Base-by-base conservation (phyloP, 2,113 vertebrate genomes). In the Chascanopsetta lugubris region DNA sequence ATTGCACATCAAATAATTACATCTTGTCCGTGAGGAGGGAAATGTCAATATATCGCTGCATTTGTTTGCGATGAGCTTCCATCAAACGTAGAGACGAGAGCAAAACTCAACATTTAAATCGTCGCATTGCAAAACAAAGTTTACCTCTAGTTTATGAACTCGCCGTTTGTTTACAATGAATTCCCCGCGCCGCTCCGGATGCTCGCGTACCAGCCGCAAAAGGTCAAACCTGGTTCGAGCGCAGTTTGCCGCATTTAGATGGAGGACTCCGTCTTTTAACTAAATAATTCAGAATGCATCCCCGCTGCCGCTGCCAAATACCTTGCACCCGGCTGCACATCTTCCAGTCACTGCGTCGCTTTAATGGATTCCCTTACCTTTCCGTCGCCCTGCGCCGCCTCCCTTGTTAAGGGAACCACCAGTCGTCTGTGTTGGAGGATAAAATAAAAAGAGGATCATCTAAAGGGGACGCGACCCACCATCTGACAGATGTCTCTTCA, bases 401-500 rank as follows among this genome's bases (percentile, higher is more conserved):
- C 75, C 72, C 68, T 50, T 81, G 67, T 79, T 66, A 60, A n/a
- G 54, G 29, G 17, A 47, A 46, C 65, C 51, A 69, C 58, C 61
- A 55, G 62, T 80, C 58, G 51, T 56, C 62, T 42, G 71, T 63
- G 7, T 48, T 45, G 22, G n/a, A n/a, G n/a, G n/a, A n/a, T 29
- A 62, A 77, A 79, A 85, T 86, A 62, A 77, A 84, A 82, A 54
- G 70, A 69, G 62, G 61, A 69, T 54, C 22, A 69, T 54, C 22
- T 55, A 48, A 50, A 58, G 27, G 42, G 27, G 57, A 51, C 64
- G 64, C 59, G 55, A 69, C 71, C 67, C 40, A 65, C 69, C 47
- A 53, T 67, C 68, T 76, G 75, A 83, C 68, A 70, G 68, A 87
- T 84, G 72, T 68, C 49, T 79, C 73, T 80, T 72, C 50, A 68